Percentiles rank a stretch among this genome's conserved stretches.
Evolutionary conservation across 1,140 invertebrate genomes (phyloP).

Genomic region (Drosophila ogumai): DNA sequence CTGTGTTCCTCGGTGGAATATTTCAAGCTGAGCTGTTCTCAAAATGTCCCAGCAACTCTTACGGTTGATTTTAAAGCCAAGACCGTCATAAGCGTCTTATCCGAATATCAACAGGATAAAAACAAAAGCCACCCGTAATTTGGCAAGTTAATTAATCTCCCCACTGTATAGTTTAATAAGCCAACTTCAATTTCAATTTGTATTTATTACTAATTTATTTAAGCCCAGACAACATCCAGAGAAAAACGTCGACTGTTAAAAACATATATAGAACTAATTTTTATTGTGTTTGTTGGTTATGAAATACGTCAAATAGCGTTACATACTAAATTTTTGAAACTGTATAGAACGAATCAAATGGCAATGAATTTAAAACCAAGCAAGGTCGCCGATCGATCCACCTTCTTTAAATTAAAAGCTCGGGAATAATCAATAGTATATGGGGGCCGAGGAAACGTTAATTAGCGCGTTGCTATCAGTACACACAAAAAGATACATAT

Average conservation of each 20-base stretch:
- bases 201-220: slow-evolving; percentile 22
- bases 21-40: too few relatives aligned
- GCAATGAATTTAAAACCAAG: slow-evolving; percentile 54
- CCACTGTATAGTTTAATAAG: neutral
- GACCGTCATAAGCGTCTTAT: neutral
- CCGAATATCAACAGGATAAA: neutral
- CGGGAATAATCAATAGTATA: slow-evolving; percentile 28
- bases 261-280: slow-evolving; percentile 72
- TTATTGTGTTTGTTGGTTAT: slow-evolving; percentile 78
- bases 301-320: slow-evolving; percentile 62
- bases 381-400: slow-evolving; percentile 20
- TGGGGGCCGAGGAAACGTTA: slow-evolving; percentile 19
- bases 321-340: slow-evolving; percentile 55
- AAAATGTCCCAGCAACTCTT: too few relatives aligned
- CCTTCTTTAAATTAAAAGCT: slow-evolving; percentile 39
- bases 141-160: neutral
- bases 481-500: slow-evolving; percentile 40
- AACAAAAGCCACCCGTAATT: neutral
- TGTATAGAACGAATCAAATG: slow-evolving; percentile 47
- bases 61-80: neutral
- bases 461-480: slow-evolving; percentile 12
- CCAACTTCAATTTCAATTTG: slow-evolving; percentile 6
- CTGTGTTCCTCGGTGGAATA: too few relatives aligned
- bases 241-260: slow-evolving; percentile 52
- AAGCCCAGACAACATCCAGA: slow-evolving; percentile 8